These are phyloP conservation scores for Psettodes erumei DNA, from an alignment of 2,113 vertebrate genomes.

Conservation along the genomic window DNA sequence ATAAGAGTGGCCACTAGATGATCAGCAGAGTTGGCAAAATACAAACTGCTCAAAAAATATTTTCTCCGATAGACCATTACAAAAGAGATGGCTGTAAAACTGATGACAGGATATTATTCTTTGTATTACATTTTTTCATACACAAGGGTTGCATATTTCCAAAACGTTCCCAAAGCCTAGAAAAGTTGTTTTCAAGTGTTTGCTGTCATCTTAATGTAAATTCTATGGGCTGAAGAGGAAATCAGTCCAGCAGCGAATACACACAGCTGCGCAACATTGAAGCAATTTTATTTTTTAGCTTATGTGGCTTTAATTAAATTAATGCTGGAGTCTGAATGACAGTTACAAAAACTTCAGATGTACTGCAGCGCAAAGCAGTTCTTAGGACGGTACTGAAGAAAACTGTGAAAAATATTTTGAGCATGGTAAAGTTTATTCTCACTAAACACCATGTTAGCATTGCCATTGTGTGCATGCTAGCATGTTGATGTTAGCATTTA, in stretches of 20 bases:
- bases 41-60: not conserved
- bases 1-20: not conserved
- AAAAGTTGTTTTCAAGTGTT: not conserved
- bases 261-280: not conserved
- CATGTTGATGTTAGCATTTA: not conserved
- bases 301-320: not conserved
- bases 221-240: not conserved
- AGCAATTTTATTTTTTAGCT: not conserved
- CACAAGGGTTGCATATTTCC: not conserved
- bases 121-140: not conserved
- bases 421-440: not conserved
- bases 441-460: not conserved
- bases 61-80: not conserved
- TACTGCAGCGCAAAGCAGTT: too few relatives aligned
- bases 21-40: conserved; percentile 17
- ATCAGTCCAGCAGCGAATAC: not conserved
- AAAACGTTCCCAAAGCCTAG: not conserved
- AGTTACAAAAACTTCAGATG: not conserved
- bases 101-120: not conserved
- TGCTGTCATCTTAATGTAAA: too few relatives aligned
- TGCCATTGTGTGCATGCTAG: too few relatives aligned
- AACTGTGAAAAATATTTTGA: too few relatives aligned
- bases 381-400: too few relatives aligned
- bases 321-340: not conserved
- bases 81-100: not conserved